A percentile compares a stretch with the other conserved stretches of the same genome.
These are phyloP conservation scores for Periophthalmus magnuspinnatus DNA, from an alignment of 2,797 vertebrate species.

Conservation along the genomic window DNA sequence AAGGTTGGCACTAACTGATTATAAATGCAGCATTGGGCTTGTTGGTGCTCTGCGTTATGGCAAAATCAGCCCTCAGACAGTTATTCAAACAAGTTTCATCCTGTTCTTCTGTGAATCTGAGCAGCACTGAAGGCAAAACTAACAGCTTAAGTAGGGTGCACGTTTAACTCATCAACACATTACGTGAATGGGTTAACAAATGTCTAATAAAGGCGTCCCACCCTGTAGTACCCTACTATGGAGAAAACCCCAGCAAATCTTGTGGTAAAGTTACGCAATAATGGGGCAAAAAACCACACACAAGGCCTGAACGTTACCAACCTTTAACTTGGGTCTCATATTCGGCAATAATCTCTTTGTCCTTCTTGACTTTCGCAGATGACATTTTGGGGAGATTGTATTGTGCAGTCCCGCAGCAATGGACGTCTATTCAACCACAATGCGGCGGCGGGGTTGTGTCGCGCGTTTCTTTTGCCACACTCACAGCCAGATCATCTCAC, in stretches of 20 bases:
- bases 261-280: slow-evolving; percentile 70
- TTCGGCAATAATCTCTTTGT: slow-evolving; percentile 94
- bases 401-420: slow-evolving; percentile 61
- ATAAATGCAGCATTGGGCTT: slow-evolving; percentile 30
- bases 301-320: slow-evolving; percentile 66
- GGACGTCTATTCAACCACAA: slow-evolving; percentile 46
- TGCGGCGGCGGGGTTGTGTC: slow-evolving; percentile 40
- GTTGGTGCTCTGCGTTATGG: slow-evolving; percentile 16
- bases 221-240: slow-evolving; percentile 37
- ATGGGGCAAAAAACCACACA: slow-evolving; percentile 27
- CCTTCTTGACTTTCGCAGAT: slow-evolving; percentile 92
- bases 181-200: slow-evolving; percentile 7
- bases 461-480: slow-evolving; percentile 37
- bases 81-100: slow-evolving; percentile 35
- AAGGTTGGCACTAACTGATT: slow-evolving; percentile 22
- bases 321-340: slow-evolving; percentile 96
- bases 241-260: slow-evolving; percentile 37
- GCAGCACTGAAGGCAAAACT: not conserved
- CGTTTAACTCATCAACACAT: not conserved
- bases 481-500: slow-evolving; percentile 49
- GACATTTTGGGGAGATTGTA: slow-evolving; percentile 78
- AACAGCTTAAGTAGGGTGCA: not conserved
- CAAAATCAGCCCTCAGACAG: slow-evolving; percentile 10
- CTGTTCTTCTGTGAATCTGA: not conserved
- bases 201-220: slow-evolving; percentile 38